A percentile compares a stretch with the other conserved stretches of the same genome.
Evolutionary conservation across 2,113 vertebrate genomes (phyloP).

Genomic region (Ageneiosus marmoratus): DNA sequence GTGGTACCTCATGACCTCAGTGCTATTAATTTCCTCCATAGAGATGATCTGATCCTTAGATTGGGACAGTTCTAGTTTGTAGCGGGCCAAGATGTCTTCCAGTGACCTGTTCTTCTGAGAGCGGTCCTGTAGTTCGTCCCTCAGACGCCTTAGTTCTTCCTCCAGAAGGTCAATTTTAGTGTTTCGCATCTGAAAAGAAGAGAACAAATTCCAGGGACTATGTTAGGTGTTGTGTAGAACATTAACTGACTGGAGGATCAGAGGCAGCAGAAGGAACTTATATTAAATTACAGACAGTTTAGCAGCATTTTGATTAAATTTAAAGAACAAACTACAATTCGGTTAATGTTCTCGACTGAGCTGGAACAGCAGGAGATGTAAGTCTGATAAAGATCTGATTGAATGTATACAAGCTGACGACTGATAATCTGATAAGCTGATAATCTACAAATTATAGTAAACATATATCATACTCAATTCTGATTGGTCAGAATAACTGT

Average conservation of each 20-base stretch:
- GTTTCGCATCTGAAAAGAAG: slow-evolving; percentile 81
- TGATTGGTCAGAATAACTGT: neutral
- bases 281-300: neutral
- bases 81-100: slow-evolving; percentile 83
- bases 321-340: neutral
- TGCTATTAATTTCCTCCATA: slow-evolving; percentile 84
- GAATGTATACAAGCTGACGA: too few species aligned
- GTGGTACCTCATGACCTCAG: slow-evolving; percentile 76
- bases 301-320: neutral
- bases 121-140: slow-evolving; percentile 82
- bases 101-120: slow-evolving; percentile 84
- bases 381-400: too few species aligned
- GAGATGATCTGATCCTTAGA: slow-evolving; percentile 82
- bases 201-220: slow-evolving; percentile 2
- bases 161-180: slow-evolving; percentile 92
- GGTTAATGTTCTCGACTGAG: neutral
- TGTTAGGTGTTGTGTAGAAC: neutral
- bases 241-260: neutral
- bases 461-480: neutral
- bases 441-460: neutral
- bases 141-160: slow-evolving; percentile 86
- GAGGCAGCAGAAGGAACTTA: neutral
- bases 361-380: too few species aligned
- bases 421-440: neutral
- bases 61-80: slow-evolving; percentile 80